Evolutionary conservation across 2,113 vertebrate genomes (phyloP), one percentile per base, ranked within the genome.

Genomic region (Oostethus manadensis): DNA sequence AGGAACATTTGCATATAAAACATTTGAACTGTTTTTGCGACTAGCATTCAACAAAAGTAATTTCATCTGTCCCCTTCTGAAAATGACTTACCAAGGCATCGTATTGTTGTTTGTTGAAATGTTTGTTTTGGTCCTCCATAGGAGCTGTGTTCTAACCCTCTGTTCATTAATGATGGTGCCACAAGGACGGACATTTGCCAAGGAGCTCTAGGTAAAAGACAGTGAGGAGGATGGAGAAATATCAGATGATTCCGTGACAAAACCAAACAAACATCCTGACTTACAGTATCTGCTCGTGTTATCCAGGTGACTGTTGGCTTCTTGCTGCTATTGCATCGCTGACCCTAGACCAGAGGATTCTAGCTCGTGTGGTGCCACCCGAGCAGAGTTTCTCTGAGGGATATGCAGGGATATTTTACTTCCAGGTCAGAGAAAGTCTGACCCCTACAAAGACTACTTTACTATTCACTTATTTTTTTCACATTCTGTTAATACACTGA

Each of bases 171-270:
- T 8, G 88, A 87, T 58, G 95, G 92, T 82, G 93, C 94, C 60
- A 94, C 91, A 7, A 86, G 91, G 59, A 93, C 88, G 1, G 94
- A 98, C 66, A 91, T 98, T 76, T 87, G 90, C 70, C 94, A 98
- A 70, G 94, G 94, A 42, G 67, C 38, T 10, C 85, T 97, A 7
- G 93, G 94, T 98, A 79, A 48, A 89, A 87, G 35, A 47, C 2
- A 22, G 38, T 2, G 23, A 38, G 13, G 17, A 57, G 10, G 35
- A 40, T 61, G 26, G 11, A 20, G 15, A 21, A 44, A 10, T 17
- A 17, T 29, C 4, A 8, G 11, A 50, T 17, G 17, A 5, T 15
- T 54, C 2, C 13, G 10, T 48, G 29, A 33, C 29, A 33, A 33
- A 33, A 33, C 29, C 29, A 33, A 33, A 54, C 47, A 60, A 48